Evolutionary conservation across 92 coral and sea anemone genomes (phyloP), one percentile per base, ranked within the genome.

Genomic region (Paramuricea clavata): DNA sequence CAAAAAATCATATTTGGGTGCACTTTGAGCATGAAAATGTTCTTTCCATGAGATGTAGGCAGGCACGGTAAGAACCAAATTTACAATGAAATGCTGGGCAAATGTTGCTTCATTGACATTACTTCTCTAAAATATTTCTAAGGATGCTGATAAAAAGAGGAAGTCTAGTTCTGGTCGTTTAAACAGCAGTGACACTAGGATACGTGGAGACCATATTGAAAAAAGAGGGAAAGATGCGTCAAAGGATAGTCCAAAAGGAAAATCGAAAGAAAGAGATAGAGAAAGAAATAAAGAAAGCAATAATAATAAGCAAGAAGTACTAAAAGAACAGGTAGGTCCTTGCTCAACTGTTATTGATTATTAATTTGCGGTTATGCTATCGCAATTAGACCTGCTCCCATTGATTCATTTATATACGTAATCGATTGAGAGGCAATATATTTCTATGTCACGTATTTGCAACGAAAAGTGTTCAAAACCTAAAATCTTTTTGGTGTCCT

Each of bases 181-280:
- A 82, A 90, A 89, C 76, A 90, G 86, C 31, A 93, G 92, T 65
- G 96, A 93, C 57, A 76, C 91, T 27, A 84, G 89, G 61, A 93
- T 78, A 85, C 76, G 81, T 22, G 90, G 87, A 27, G 81, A 78
- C 47, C 57, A 85, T 9, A 74, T 87, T 39, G 89, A 90, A 30
- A 67, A 82, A 23, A 78, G 83, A 60, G 82, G 95, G 35, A 81
- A 85, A 69, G 79, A 86, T 26, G 91, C 85, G 28, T 86, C 91
- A 32, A 72, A 19, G 56, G 93, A 92, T 78, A 83, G 82, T 43
- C 88, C 84, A 61, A 92, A 75, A 31, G 95, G 91, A 34, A 79
- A 70, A 57, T 90, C 88, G 60, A 89, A 72, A 61, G 93, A 82
- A 69, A 84, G 85, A 62, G 92, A 93, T 23, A 41, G 86, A 35